Evolutionary conservation across 2,797 vertebrate genomes (phyloP), one percentile per base, ranked within the genome.

Genomic region (Megalops cyprinoides): DNA sequence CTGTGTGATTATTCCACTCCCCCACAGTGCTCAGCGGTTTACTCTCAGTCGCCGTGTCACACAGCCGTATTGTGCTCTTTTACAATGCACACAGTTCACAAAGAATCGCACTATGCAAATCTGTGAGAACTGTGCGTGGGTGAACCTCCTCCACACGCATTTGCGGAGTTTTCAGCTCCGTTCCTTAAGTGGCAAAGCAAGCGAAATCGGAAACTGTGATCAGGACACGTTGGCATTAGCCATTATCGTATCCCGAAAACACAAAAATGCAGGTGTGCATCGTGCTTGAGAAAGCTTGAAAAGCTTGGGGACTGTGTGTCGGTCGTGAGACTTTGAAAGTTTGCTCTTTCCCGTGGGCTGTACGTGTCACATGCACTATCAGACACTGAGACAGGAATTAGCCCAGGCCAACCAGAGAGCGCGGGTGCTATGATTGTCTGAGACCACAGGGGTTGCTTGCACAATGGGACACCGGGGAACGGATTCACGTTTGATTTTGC

Each of bases 1-100:
- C 46, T 51, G 39, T 53, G 23, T 37, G 20, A 65, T 65, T 65
- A 79, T 80, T 74, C 53, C 56, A 51, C 28, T 34, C 79, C 69
- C 58, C 39, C 31, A 49, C 51, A 80, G 34, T 60, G n/a, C 53
- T 56, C 79, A 46, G 53, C 74, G 9, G 31, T 67, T 69, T 15
- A 56, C 42, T 73, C 55, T 48, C 71, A n/a, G 69, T 53, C 25
- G 18, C 37, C 34, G 37, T 65, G 34, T 18, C 62, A 37, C 14
- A 65, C 31, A 37, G 62, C 37, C 10, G 15, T 34, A 65, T 65
- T 65, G 62, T 74, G 79, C 25, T 37, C 51, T 79, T 28, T 12
- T 51, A 73, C 51, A 77, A 77, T 56, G 37, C 12, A 10, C 12
- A 10, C 75, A 77, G 58, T 58, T 60, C 34, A 62, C 76, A 60